Evolutionary conservation across 2,113 vertebrate genomes (phyloP), one percentile per base, ranked within the genome.

Genomic region (Phalacrocorax pelagicus): DNA sequence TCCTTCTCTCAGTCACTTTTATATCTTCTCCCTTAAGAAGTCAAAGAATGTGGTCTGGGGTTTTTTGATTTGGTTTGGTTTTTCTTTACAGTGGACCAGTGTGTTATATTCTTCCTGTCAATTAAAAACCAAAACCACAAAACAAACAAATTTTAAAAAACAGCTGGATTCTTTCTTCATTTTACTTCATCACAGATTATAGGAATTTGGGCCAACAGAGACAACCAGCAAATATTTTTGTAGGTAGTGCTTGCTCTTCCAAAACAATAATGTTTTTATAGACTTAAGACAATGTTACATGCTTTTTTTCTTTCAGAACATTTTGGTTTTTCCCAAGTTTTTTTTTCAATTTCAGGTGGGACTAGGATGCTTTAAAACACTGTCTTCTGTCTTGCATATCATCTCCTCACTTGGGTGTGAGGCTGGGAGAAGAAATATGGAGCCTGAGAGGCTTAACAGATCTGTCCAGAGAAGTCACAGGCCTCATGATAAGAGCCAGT

Each of bases 21-120:
- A 2, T 81, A 74, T 74, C 1, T 0, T 91, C 19, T 81, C 6
- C 36, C 55, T 54, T 40, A 85, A 69, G 30, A 78, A 69, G 17
- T 84, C 42, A 34, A 51, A 80, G 19, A 51, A 89, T 36, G 15
- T 40, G 49, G 4, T 58, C 70, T 30, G 32, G 15, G 42, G 7
- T 16, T 9, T 0, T 69, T 77, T 66, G 27, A 0, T 69, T 77
- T 66, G 27, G 2, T 26, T 80, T 74, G 7, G 8, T 66, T 84
- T 74, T 58, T 61, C 36, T 92, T 36, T 80, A 19, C 27, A n/a
- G 14, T 40, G 26, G 15, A 7, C 22, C 40, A 80, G 14, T 26
- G 8, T 82, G 32, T 86, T 86, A 36, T 21, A 80, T 40, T 82
- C 57, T 69, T 82, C 32, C 9, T 21, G 9, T 54, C 44, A 75